Evolutionary conservation across 2,797 vertebrate species (phyloP).

Genomic region (Chaenodraco wilsoni): DNA sequence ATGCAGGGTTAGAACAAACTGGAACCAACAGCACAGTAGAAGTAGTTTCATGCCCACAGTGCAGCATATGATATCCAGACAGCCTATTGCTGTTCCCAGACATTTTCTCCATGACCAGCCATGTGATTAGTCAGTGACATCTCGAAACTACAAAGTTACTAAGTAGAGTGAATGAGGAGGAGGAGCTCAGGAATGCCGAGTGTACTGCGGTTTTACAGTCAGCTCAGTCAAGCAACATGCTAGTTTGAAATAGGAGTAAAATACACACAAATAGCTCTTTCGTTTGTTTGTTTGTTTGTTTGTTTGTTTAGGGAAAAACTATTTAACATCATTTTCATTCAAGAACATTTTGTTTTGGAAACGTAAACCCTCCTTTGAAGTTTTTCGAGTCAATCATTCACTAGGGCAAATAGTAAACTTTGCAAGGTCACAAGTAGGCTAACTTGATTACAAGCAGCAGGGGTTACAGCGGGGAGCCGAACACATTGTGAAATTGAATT

Average conservation of each 20-base stretch:
- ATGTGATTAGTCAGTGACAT: slow-evolving; percentile 72
- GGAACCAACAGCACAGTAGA: slow-evolving; percentile 18
- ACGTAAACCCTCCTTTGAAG: slow-evolving; percentile 4
- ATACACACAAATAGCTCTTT: not conserved
- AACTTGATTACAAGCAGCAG: slow-evolving; percentile 66
- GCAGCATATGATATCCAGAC: slow-evolving; percentile 26
- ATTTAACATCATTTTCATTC: not conserved
- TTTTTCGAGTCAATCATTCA: slow-evolving; percentile 80
- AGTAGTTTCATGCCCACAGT: slow-evolving; percentile 12
- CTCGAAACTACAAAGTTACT: slow-evolving; percentile 62
- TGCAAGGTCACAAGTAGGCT: slow-evolving; percentile 68
- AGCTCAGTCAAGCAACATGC: slow-evolving; percentile 23
- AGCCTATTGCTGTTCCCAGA: slow-evolving; percentile 18
- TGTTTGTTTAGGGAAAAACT: not conserved
- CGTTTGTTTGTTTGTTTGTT: not conserved
- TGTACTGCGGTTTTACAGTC: slow-evolving; percentile 21
- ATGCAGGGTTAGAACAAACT: not conserved
- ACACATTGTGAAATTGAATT: slow-evolving; percentile 2
- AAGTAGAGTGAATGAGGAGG: slow-evolving; percentile 34
- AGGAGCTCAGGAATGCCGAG: slow-evolving; percentile 66
- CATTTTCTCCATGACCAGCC: slow-evolving; percentile 61
- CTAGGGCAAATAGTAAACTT: slow-evolving; percentile 70
- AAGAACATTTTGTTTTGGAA: slow-evolving; percentile 28
- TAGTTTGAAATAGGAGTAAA: slow-evolving; percentile 10
- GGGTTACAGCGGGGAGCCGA: not conserved